Conservation (phyloP, 1,140 invertebrate genomes). For the Holotrichia oblita region DNA sequence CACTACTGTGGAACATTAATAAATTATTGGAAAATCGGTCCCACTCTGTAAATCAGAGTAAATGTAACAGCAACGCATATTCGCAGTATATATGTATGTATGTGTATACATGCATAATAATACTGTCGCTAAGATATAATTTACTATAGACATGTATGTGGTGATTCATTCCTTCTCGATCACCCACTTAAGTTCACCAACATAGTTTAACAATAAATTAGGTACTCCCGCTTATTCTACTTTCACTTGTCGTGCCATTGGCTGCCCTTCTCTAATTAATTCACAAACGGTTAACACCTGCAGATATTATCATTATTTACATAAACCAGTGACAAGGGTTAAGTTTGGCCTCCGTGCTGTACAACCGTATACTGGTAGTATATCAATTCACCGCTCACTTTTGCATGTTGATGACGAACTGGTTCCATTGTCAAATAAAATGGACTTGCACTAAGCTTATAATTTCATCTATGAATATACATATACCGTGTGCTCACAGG, state of each 20-base stretch:
- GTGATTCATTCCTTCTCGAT: neutral
- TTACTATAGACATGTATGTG: neutral
- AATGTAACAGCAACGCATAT: no score
- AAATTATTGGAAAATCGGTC: no score
- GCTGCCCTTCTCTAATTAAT: neutral
- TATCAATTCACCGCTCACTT: neutral
- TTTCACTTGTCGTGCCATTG: neutral
- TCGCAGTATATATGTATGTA: no score
- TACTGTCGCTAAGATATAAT: no score
- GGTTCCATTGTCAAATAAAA: neutral
- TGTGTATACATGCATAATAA: no score
- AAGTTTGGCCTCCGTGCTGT: neutral
- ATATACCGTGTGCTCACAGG: no score
- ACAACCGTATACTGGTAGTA: neutral
- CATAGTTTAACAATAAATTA: neutral
- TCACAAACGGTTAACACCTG: conserved; percentile 15
- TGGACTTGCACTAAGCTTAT: neutral
- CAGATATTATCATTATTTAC: neutral
- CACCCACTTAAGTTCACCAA: neutral
- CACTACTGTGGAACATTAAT: no score
- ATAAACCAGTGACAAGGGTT: neutral
- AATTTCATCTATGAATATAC: no score
- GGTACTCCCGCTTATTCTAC: conserved; percentile 5
- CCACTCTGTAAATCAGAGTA: no score
- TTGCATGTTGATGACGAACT: neutral